Conservation (phyloP, 2,797 vertebrate species). For the Salarias fasciatus region DNA sequence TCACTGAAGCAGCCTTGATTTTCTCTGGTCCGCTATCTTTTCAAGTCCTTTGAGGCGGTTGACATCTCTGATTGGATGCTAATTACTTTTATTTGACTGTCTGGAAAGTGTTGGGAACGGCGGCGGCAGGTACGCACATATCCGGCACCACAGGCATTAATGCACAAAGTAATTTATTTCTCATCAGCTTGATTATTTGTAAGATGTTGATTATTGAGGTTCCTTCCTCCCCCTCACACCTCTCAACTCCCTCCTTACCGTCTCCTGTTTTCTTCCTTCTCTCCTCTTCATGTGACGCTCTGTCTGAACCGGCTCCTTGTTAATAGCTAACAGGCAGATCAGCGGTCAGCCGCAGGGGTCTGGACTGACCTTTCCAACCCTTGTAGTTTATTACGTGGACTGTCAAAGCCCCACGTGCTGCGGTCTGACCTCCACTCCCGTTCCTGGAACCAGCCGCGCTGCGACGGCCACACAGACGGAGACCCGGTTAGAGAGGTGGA, state of each 20-base stretch:
- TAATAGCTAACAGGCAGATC: slow-evolving; percentile 68
- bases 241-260: background rate
- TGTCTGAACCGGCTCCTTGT: slow-evolving; percentile 43
- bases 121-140: slow-evolving; percentile 29
- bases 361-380: slow-evolving; percentile 64
- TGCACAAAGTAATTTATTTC: slow-evolving; percentile 3
- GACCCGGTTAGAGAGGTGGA: slow-evolving; percentile 24
- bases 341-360: slow-evolving; percentile 64
- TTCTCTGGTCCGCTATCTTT: slow-evolving; percentile 9
- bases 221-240: background rate
- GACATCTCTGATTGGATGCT: slow-evolving; percentile 53
- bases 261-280: background rate
- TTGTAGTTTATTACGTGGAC: slow-evolving; percentile 65
- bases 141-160: background rate
- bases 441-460: slow-evolving; percentile 34
- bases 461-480: slow-evolving; percentile 47
- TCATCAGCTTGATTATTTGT: background rate
- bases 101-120: slow-evolving; percentile 34
- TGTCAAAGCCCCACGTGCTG: slow-evolving; percentile 54
- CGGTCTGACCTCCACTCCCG: slow-evolving; percentile 55
- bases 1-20: slow-evolving; percentile 29
- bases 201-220: background rate
- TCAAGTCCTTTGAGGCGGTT: slow-evolving; percentile 47
- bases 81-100: slow-evolving; percentile 47
- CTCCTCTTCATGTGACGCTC: background rate